These are phyloP conservation scores for Drosophila funebris DNA, from an alignment of 1,140 invertebrate genomes.

Conservation along the genomic window DNA sequence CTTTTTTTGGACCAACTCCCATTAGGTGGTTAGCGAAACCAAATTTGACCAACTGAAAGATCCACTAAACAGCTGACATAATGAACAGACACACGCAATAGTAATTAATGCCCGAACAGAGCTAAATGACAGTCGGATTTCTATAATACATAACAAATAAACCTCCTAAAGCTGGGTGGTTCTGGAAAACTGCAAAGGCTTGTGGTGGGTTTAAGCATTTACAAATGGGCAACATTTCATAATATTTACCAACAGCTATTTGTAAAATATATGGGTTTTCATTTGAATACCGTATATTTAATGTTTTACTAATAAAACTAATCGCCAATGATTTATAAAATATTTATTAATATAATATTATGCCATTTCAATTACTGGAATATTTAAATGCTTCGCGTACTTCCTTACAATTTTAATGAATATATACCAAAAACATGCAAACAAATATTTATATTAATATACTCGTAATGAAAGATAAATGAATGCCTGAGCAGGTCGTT, in stretches of 20 bases:
- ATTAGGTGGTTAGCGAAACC: conserved; percentile 34
- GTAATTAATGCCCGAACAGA: conserved; percentile 40
- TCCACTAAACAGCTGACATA: conserved; percentile 20
- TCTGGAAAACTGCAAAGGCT: background rate
- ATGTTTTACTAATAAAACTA: too few species aligned
- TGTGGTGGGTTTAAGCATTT: background rate
- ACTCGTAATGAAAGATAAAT: background rate
- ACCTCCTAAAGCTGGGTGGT: conserved; percentile 5
- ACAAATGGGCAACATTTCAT: background rate
- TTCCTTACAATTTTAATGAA: background rate
- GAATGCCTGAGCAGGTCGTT: conserved; percentile 3
- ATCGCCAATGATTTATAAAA: too few species aligned
- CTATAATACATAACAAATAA: conserved; percentile 19
- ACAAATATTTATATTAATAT: background rate
- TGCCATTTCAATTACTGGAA: too few species aligned
- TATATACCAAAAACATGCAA: background rate
- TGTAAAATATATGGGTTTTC: too few species aligned
- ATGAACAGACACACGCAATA: conserved; percentile 39
- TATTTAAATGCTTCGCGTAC: background rate
- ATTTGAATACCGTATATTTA: too few species aligned
- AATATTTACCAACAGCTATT: too few species aligned
- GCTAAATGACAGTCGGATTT: conserved; percentile 41
- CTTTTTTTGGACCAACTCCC: conserved; percentile 12
- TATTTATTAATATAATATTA: too few species aligned
- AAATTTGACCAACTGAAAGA: conserved; percentile 29